Percentiles rank a stretch among this genome's conserved stretches.
Evolutionary conservation across 1,140 invertebrate genomes (phyloP).

Genomic region (Zophobas morio): DNA sequence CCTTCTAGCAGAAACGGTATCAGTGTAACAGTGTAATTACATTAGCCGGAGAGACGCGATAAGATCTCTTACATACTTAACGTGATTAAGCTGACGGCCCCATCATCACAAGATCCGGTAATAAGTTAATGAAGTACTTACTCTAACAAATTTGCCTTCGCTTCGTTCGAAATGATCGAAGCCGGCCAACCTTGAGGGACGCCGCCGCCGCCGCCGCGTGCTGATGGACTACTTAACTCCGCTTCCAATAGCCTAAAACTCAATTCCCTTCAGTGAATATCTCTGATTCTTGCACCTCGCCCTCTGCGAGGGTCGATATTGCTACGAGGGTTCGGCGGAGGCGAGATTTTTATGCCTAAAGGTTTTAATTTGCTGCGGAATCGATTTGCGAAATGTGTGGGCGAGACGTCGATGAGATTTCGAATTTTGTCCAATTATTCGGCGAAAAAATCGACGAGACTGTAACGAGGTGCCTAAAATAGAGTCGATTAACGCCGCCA

Average conservation of each 20-base stretch:
- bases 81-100: constrained; percentile 27
- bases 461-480: no score
- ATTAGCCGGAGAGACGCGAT: constrained; percentile 4
- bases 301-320: constrained; percentile 39
- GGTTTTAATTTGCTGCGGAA: not conserved
- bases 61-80: constrained; percentile 46
- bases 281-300: constrained; percentile 44
- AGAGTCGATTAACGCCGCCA: no score
- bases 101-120: constrained; percentile 51
- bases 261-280: constrained; percentile 45
- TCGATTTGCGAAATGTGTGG: no score
- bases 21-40: constrained; percentile 34
- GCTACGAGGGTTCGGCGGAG: not conserved
- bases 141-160: constrained; percentile 52
- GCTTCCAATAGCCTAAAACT: constrained; percentile 47
- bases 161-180: constrained; percentile 47
- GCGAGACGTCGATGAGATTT: no score
- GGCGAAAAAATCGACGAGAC: no score
- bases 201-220: not conserved
- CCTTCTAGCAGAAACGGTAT: constrained; percentile 12
- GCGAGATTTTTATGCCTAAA: constrained; percentile 2
- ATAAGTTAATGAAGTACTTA: constrained; percentile 58
- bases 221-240: constrained; percentile 46
- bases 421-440: no score
- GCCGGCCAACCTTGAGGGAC: constrained; percentile 33